phyloP scores from a whole-genome alignment of 2,113 vertebrate genomes.

The Sceloporus tristichus region DNA sequence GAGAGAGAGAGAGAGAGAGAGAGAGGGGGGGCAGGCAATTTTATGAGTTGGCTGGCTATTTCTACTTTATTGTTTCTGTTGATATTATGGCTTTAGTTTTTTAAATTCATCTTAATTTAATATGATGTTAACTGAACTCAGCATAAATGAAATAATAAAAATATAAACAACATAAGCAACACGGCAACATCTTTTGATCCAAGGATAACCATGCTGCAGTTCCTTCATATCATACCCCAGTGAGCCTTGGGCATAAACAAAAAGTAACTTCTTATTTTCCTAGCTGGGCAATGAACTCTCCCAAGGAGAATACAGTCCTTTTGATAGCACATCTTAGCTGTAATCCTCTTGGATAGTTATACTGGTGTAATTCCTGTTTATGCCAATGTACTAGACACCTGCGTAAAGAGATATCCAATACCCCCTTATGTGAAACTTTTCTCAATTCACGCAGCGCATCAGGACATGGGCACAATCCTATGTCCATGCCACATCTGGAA shows the following conservation, averaged over 20 bases:
- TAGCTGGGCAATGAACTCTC: neutral
- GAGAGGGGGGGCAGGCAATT: neutral
- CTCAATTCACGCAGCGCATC: too few species aligned
- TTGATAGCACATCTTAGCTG: neutral
- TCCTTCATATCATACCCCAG: neutral
- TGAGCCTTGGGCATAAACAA: neutral
- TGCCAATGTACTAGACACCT: too few species aligned
- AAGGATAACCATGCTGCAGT: neutral
- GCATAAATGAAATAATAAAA: neutral
- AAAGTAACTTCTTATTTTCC: neutral
- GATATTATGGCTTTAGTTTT: neutral
- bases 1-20: too few species aligned
- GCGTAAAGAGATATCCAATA: too few species aligned
- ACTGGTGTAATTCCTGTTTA: too few species aligned
- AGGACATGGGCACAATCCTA: too few species aligned
- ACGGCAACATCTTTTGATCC: neutral
- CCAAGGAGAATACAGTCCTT: neutral
- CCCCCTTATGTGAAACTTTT: too few species aligned
- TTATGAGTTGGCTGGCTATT: neutral
- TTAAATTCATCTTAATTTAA: slow-evolving; percentile 7
- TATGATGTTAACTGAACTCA: neutral
- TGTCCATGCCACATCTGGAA: too few species aligned
- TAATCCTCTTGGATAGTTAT: neutral
- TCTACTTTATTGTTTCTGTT: neutral
- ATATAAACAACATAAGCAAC: rapidly evolving